Conservation (phyloP, 2,797 vertebrate genomes). For the Falco berigora region DNA sequence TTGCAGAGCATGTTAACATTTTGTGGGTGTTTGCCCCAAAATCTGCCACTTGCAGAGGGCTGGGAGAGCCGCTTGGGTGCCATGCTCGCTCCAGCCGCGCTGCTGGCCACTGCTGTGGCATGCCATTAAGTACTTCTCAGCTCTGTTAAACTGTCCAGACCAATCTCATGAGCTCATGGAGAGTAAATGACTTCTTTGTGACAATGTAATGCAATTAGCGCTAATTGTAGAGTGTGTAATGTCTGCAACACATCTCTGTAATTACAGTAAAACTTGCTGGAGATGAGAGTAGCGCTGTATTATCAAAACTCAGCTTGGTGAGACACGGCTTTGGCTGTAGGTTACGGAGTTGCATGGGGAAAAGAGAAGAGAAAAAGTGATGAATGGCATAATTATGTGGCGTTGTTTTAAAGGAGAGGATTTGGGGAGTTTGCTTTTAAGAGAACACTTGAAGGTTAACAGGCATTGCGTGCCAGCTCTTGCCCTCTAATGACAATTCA, state of each 20-base stretch:
- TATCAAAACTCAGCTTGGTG: conserved; percentile 35
- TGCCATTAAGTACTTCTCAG: not conserved
- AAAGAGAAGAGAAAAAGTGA: not conserved
- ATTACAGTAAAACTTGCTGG: conserved; percentile 55
- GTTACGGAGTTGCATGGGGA: not conserved
- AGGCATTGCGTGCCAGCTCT: not conserved
- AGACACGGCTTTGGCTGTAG: not conserved
- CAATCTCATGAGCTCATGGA: conserved; percentile 39
- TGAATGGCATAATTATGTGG: conserved; percentile 14
- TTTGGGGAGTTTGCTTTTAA: not conserved
- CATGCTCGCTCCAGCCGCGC: not conserved
- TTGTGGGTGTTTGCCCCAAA: not conserved
- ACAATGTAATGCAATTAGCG: conserved; percentile 62
- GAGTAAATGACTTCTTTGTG: conserved; percentile 61
- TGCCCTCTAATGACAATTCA: not conserved
- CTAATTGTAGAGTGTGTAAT: conserved; percentile 50
- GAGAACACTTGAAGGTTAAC: conserved; percentile 17
- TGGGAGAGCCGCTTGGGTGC: not conserved
- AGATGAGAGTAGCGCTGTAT: conserved; percentile 22
- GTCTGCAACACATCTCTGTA: conserved; percentile 56
- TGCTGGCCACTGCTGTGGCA: not conserved
- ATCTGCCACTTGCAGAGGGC: not conserved
- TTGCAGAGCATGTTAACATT: not conserved
- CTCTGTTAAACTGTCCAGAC: conserved; percentile 45
- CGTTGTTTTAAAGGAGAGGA: conserved; percentile 11